Evolutionary conservation across 1,140 invertebrate genomes (phyloP), one percentile per base, ranked within the genome.

Genomic region (Anoplophora glabripennis): DNA sequence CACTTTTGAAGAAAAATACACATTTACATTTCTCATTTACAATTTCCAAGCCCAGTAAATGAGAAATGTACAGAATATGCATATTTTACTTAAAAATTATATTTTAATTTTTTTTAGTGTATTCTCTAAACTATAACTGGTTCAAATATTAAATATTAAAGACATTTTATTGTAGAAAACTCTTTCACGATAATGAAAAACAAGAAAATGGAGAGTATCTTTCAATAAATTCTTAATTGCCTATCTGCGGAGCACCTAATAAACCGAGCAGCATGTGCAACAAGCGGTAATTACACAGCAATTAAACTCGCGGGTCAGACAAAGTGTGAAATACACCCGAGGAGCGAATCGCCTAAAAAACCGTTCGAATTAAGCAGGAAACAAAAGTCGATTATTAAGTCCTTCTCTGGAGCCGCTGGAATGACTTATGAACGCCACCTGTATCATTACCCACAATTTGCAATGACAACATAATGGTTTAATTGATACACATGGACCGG

Each of bases 401-500:
- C 15, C 36, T n/a, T 52, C 28, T 49, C 47, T 17, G 51, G 35
- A 28, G 41, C 37, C 46, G 47, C 35, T 18, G 56, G 35, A 41
- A 58, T 58, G 56, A 58, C 56, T 58, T 58, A 58, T 58, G 56
- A 51, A 58, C 47, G 36, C 56, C 56, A 58, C 44, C 57, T 53
- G 48, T 59, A 59, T 59, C 57, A 59, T 59, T 59, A 59, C 46
- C 14, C 47, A 40, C 57, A 21, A 59, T 59, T 59, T 59, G 47
- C 42, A 59, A 59, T 42, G 57, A 59, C 57, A 59, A 40, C 57
- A 59, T 59, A 59, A 59, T 59, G 28, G 57, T 59, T 53, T 59
- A 59, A 59, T 59, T 59, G 46, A 51, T 51, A 59, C 57, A 36
- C 37, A 52, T 58, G 46, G 56, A 33, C 40, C 46, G 36, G 14